phyloP scores from a whole-genome alignment of 2,888 invertebrate genomes.

The Epiblema foenella region DNA sequence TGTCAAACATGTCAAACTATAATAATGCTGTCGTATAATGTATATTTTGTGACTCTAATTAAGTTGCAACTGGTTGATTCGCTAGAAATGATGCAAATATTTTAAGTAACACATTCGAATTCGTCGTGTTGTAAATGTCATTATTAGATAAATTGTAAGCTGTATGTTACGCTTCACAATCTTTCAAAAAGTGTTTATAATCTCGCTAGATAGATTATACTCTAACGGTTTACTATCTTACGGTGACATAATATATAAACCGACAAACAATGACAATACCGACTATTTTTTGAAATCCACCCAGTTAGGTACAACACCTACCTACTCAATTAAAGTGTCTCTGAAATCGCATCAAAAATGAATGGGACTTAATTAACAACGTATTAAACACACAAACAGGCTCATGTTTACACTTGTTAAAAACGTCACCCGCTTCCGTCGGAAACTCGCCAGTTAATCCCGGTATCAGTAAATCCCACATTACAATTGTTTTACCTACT shows the following conservation, averaged over 20 bases:
- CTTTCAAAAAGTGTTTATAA: too few species aligned
- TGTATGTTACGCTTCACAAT: too few species aligned
- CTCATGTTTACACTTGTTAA: constrained; percentile 32
- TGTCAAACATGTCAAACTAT: background rate
- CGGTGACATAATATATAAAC: too few species aligned
- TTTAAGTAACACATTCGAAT: too few species aligned
- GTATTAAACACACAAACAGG: constrained; percentile 16
- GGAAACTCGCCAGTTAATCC: constrained; percentile 32
- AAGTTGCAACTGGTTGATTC: background rate
- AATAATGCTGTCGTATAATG: background rate
- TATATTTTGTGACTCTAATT: background rate
- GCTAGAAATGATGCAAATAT: background rate
- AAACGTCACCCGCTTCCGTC: constrained; percentile 20
- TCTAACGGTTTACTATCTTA: too few species aligned
- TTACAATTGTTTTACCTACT: constrained; percentile 46
- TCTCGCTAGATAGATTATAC: too few species aligned
- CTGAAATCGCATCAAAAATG: constrained; percentile 25
- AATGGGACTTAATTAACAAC: constrained; percentile 36
- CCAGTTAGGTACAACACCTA: background rate
- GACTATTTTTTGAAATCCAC: background rate
- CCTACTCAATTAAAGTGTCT: constrained; percentile 15
- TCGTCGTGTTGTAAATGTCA: too few species aligned
- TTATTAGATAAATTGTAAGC: too few species aligned
- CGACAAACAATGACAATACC: background rate
- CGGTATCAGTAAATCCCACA: constrained; percentile 22